These are phyloP conservation scores for Cyprinodon diabolis DNA, from an alignment of 2,797 vertebrate genomes.

Conservation along the genomic window DNA sequence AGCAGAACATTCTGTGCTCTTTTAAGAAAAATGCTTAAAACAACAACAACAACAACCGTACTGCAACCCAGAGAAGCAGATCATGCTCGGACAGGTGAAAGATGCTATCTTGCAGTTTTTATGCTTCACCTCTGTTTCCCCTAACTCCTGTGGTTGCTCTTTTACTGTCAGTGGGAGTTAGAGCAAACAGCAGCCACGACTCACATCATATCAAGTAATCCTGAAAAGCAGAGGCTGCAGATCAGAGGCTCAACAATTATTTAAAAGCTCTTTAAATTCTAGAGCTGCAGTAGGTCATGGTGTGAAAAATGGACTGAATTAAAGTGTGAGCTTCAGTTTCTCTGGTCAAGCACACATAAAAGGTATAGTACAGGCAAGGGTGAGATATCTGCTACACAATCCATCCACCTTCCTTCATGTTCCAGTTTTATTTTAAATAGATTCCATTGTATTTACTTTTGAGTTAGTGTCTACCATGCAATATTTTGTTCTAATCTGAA, in stretches of 20 bases:
- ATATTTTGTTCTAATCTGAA: conserved; percentile 3
- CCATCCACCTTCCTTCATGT: background rate
- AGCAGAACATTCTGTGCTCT: conserved; percentile 34
- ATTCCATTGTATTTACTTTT: background rate
- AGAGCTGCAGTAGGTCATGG: conserved; percentile 7
- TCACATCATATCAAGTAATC: conserved; percentile 43
- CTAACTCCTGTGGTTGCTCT: conserved; percentile 31
- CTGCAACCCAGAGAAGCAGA: conserved; percentile 27
- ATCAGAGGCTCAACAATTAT: conserved; percentile 43
- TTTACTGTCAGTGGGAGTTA: conserved; percentile 33
- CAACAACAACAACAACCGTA: conserved; percentile 43
- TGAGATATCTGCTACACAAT: background rate
- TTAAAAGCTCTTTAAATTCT: conserved; percentile 36
- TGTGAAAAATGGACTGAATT: conserved; percentile 10
- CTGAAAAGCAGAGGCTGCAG: conserved; percentile 41
- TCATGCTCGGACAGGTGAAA: conserved; percentile 44
- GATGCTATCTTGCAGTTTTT: conserved; percentile 44
- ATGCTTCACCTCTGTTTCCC: conserved; percentile 45
- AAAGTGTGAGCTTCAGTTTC: conserved; percentile 19
- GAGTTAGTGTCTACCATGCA: background rate
- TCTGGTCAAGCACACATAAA: conserved; percentile 25
- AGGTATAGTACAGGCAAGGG: conserved; percentile 2
- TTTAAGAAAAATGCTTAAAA: conserved; percentile 49
- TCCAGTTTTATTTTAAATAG: background rate
- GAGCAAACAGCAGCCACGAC: conserved; percentile 19